Evolutionary conservation across 2,888 invertebrate genomes (phyloP), one percentile per base, ranked within the genome.

Genomic region (Lycia hirtaria): DNA sequence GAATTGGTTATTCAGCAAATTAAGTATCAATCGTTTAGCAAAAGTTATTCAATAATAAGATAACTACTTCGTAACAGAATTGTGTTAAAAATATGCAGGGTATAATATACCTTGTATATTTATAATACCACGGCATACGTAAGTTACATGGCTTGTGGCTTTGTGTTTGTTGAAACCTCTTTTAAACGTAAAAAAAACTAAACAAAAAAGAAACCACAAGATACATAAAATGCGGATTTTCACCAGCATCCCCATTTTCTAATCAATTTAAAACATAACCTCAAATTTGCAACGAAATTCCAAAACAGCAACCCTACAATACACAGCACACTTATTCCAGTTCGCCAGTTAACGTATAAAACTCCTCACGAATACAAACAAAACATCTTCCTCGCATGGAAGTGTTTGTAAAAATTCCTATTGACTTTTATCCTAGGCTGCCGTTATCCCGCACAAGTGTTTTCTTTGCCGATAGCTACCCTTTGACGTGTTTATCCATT

Each of bases 391-490:
- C 59, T 60, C 52, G 52, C 50, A 54, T 64, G 63, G 58, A 43
- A 79, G 80, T 80, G 80, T 81, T 80, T 76, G 79, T 75, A 72
- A 81, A 85, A 81, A 80, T 85, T 79, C 81, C 84, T 85, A 88
- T 86, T 84, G 87, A 84, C 87, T 86, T 79, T 73, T 72, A 76
- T 72, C 76, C 71, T 67, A 57, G 59, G 58, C 73, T 70, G 72
- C 65, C 54, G 58, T 63, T 70, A 72, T 70, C 71, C 73, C 64
- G 68, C 62, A 82, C 85, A 85, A 90, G 89, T 90, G 89, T 88
- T 91, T 89, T 89, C 90, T 89, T 88, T 89, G 88, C 83, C 88
- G 87, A 88, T 87, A 83, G 87, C 85, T 79, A 83, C 87, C 88
- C 88, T 88, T 88, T 88, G 88, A 88, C 87, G 80, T 88, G 88